Conservation (phyloP, 2,113 vertebrate species). For the Illadopsis cleaveri region DNA sequence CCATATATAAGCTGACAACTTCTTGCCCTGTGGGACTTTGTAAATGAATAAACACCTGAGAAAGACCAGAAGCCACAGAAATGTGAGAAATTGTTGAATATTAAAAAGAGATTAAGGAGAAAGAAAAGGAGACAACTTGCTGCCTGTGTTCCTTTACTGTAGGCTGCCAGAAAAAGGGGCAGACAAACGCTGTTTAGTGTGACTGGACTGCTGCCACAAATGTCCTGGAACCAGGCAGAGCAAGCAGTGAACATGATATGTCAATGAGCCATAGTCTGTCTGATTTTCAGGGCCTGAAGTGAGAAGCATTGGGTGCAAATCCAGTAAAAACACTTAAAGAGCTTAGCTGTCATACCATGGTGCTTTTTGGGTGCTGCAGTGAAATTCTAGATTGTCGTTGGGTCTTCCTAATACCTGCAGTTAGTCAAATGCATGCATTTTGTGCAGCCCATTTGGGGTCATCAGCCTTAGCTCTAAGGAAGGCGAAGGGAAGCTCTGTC, state of each 20-base stretch:
- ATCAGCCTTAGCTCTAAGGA: neutral
- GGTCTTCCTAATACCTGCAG: no score
- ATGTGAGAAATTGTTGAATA: neutral
- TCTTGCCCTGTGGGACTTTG: neutral
- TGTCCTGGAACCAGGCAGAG: neutral
- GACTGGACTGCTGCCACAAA: neutral
- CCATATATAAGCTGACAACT: neutral
- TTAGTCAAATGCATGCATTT: neutral
- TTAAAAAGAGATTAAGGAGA: neutral
- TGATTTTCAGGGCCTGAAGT: neutral
- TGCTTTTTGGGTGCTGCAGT: neutral
- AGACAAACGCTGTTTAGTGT: fast-evolving
- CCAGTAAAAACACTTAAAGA: neutral
- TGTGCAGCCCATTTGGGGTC: neutral
- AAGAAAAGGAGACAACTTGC: neutral
- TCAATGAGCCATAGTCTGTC: neutral
- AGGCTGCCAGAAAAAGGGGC: neutral
- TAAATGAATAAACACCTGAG: neutral
- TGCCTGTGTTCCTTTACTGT: neutral
- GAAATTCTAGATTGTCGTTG: neutral
- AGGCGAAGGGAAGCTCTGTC: neutral
- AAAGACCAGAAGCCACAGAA: neutral
- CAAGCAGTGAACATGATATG: neutral
- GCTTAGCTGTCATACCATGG: fast-evolving
- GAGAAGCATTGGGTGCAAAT: neutral